These are phyloP conservation scores for Tetheella fluctuosa DNA, from an alignment of 2,888 invertebrate genomes.

Conservation along the genomic window DNA sequence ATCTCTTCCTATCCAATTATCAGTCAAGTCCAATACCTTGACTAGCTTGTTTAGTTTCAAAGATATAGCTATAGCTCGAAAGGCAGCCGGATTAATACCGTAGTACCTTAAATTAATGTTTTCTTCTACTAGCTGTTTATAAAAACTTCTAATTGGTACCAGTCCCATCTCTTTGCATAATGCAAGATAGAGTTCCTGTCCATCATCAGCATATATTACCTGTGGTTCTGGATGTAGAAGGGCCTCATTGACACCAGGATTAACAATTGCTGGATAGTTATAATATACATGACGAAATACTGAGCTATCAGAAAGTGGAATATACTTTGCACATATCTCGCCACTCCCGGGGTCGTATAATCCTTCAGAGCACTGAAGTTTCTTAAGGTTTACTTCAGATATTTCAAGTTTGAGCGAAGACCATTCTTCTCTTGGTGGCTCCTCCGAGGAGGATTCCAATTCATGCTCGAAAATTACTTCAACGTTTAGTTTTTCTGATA, in stretches of 20 bases:
- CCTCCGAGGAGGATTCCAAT: conserved; percentile 54
- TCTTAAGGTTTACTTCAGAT: conserved; percentile 48
- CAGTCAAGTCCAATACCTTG: conserved; percentile 54
- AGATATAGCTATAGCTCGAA: conserved; percentile 60
- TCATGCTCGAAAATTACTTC: conserved; percentile 31
- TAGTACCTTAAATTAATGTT: conserved; percentile 66
- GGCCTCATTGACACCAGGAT: conserved; percentile 66
- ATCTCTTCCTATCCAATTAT: conserved; percentile 63
- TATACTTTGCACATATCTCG: conserved; percentile 62
- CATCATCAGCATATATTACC: conserved; percentile 58
- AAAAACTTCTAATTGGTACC: conserved; percentile 54
- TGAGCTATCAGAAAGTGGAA: conserved; percentile 59
- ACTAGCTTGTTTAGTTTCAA: conserved; percentile 60
- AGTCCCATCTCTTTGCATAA: conserved; percentile 62
- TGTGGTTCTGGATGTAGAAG: conserved; percentile 46
- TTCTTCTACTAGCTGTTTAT: conserved; percentile 48
- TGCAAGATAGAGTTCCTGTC: conserved; percentile 62
- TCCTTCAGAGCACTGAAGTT: conserved; percentile 40
- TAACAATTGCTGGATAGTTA: conserved; percentile 62
- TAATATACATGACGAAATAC: conserved; percentile 63
- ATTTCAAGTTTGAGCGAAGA: conserved; percentile 53
- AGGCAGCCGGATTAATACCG: conserved; percentile 53
- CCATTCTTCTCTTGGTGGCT: conserved; percentile 66
- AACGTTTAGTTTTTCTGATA: not conserved
- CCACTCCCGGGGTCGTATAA: conserved; percentile 60